These are phyloP conservation scores for Octopus bimaculoides DNA, from an alignment of 1,140 invertebrate genomes.

Conservation along the genomic window DNA sequence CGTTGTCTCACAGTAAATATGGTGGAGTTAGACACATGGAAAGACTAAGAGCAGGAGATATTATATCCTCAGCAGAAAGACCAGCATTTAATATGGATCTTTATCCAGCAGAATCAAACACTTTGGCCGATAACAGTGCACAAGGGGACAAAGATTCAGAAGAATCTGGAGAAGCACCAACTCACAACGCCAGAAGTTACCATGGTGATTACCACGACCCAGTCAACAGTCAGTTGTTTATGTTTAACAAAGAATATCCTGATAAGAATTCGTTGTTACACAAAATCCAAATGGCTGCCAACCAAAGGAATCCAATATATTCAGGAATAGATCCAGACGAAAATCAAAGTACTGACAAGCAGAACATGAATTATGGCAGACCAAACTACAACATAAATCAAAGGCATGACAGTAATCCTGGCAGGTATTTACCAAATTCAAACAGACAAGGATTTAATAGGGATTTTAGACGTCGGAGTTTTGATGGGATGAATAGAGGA, in stretches of 20 bases:
- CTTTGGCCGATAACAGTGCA: not conserved
- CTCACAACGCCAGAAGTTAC: not conserved
- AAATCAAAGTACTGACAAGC: no score
- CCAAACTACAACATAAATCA: no score
- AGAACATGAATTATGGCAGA: no score
- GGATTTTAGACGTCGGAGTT: no score
- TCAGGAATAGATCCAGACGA: no score
- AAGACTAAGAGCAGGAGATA: not conserved
- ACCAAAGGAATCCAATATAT: not conserved
- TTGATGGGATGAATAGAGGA: no score
- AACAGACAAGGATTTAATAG: no score
- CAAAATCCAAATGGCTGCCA: not conserved
- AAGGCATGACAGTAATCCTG: no score
- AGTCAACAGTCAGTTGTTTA: not conserved
- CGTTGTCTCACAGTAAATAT: not conserved
- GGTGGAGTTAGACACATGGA: not conserved
- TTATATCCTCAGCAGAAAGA: not conserved
- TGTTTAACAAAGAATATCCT: not conserved
- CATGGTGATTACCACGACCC: not conserved
- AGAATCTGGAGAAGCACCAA: not conserved
- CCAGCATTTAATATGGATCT: slow-evolving; percentile 5
- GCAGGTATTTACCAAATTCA: no score
- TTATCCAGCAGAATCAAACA: not conserved
- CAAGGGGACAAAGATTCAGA: not conserved
- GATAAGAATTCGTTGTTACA: not conserved